Evolutionary conservation across 37 sponge, comb jelly and placozoan genomes (phyloP).

Genomic region (Axinella damicornis): DNA sequence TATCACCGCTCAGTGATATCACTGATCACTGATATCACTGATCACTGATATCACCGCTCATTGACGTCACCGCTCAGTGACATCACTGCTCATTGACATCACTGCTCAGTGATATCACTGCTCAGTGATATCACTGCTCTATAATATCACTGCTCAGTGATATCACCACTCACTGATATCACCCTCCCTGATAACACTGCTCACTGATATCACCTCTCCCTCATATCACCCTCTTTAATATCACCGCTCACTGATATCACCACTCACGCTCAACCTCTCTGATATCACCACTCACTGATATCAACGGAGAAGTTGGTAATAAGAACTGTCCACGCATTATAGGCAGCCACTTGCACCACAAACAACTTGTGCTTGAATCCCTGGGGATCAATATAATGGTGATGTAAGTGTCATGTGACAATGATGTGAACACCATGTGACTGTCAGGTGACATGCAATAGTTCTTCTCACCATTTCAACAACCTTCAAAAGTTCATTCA

Average conservation of each 20-base stretch:
- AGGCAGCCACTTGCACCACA: conserved; percentile 26
- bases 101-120: conserved; percentile 7
- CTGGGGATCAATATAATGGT: not conserved
- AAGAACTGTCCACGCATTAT: conserved; percentile 42
- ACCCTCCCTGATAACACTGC: too few species aligned
- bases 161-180: too few species aligned
- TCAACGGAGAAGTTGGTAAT: conserved; percentile 34
- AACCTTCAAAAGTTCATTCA: conserved; percentile 44
- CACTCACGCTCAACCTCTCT: too few species aligned
- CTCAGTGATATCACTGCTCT: too few species aligned
- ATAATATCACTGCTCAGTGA: too few species aligned
- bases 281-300: conserved; percentile 7
- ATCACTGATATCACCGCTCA: conserved; percentile 12
- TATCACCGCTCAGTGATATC: too few species aligned
- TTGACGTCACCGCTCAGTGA: conserved; percentile 1
- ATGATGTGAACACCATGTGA: too few species aligned
- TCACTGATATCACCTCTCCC: conserved; percentile 11
- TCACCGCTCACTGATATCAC: conserved; percentile 8
- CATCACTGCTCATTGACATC: too few species aligned
- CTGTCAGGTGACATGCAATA: too few species aligned
- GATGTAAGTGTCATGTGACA: too few species aligned
- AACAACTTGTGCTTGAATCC: conserved; percentile 38
- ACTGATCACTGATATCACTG: too few species aligned
- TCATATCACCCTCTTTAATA: too few species aligned
- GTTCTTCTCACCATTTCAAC: conserved; percentile 54